Evolutionary conservation across 1,140 invertebrate species (phyloP), one percentile per base, ranked within the genome.

Genomic region (Pissodes strobi): DNA sequence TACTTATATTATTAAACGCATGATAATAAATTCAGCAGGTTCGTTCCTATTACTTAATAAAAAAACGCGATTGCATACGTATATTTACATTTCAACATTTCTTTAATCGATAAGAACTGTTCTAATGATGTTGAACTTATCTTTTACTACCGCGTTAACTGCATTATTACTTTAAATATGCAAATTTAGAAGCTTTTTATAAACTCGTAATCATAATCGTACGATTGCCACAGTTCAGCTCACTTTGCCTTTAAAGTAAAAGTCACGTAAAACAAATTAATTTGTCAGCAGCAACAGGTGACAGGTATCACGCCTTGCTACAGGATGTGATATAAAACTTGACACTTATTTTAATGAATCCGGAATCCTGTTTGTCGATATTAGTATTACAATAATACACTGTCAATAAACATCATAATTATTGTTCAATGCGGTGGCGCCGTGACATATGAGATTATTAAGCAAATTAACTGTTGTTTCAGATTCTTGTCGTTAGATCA

Each of bases 301-400:
- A 45, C 41, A 45, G 41, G 41, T 45, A 45, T 10, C 19, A 45
- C 41, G 41, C 41, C 41, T 45, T 8, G 41, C 19, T 45, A 19
- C 41, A 45, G 41, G 41, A 45, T 45, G 41, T 45, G 12, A 10
- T 9, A 18, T 45, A 45, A 15, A 45, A 21, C 3, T 45, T 45
- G 41, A 45, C 41, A 45, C 41, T 21, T 27, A 27, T n/a, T 27
- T 27, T 27, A 27, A 5, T 9, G 9, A 5, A 45, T 45, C 41
- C 41, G 41, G 15, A 45, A 45, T 45, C 41, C 41, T 45, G 41
- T 45, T 45, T 17, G 18, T 3, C 19, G 2, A 21, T 19, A 45
- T 21, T 17, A 12, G 4, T 45, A 18, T 18, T 19, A 18, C 12
- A 45, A 19, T 27, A 27, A 5, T 27, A 9, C 9, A 21, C 18